A percentile compares a stretch with the other conserved stretches of the same genome.
phyloP scores from a whole-genome alignment of 53 echinoderm and acorn worm genomes.

The Zoroaster sp. region DNA sequence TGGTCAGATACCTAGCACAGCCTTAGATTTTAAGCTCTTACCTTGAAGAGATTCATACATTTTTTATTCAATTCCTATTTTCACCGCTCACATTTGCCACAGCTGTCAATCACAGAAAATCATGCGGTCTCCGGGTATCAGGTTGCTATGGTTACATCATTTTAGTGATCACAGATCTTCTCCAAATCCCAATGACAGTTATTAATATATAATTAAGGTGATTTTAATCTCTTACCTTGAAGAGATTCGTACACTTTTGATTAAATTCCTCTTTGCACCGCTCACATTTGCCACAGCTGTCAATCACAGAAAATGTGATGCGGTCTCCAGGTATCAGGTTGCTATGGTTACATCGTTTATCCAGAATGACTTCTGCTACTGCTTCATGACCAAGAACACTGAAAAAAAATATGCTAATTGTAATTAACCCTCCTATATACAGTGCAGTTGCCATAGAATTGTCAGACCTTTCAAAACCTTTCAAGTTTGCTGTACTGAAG shows the following conservation, averaged over 20 bases:
- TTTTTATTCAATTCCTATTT: conserved; percentile 71
- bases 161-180: too few relatives aligned
- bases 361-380: conserved; percentile 64
- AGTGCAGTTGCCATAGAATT: too few relatives aligned
- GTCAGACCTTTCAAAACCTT: too few relatives aligned
- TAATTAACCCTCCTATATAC: too few relatives aligned
- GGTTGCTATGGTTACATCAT: conserved; percentile 39
- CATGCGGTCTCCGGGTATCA: conserved; percentile 74
- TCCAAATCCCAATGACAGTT: too few relatives aligned
- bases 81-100: conserved; percentile 69
- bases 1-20: too few relatives aligned
- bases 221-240: too few relatives aligned
- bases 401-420: too few relatives aligned
- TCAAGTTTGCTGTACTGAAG: too few relatives aligned
- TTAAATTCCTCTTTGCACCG: conserved; percentile 65
- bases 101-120: conserved; percentile 79
- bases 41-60: conserved; percentile 77
- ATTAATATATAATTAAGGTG: too few relatives aligned
- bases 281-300: conserved; percentile 72
- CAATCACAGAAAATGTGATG: conserved; percentile 77
- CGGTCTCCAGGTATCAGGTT: conserved; percentile 70
- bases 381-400: conserved; percentile 83
- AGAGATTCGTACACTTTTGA: conserved; percentile 78
- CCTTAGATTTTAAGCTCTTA: too few relatives aligned
- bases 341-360: conserved; percentile 50